Percentiles rank a stretch among this genome's conserved stretches.
Evolutionary conservation across 2,888 invertebrate genomes (phyloP).

Genomic region (Strigamia crassipes): DNA sequence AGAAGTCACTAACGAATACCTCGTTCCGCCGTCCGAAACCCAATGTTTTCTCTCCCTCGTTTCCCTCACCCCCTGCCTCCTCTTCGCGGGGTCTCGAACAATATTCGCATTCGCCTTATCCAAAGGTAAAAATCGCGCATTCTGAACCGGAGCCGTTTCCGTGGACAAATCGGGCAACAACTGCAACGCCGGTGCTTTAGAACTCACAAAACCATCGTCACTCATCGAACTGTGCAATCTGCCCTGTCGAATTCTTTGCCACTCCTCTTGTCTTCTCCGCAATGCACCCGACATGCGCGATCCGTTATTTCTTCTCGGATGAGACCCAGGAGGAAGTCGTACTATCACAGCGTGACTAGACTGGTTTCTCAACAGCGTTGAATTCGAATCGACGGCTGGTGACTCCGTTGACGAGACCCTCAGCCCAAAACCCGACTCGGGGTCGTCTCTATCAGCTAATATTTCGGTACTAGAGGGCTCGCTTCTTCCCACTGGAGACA

Average conservation of each 20-base stretch:
- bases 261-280: conserved; percentile 30
- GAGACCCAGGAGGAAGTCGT: conserved; percentile 28
- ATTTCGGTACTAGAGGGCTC: background rate
- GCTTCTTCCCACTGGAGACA: background rate
- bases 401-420: background rate
- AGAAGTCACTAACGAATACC: conserved; percentile 22
- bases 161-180: background rate
- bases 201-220: background rate
- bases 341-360: conserved; percentile 43
- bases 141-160: background rate
- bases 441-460: conserved; percentile 10
- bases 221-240: background rate
- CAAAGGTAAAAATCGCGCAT: conserved; percentile 4
- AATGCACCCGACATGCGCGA: conserved; percentile 12
- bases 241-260: background rate
- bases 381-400: background rate
- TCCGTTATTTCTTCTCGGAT: conserved; percentile 9
- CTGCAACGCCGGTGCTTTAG: background rate
- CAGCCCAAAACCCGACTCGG: background rate
- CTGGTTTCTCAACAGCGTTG: background rate
- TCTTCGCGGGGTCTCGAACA: background rate
- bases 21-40: background rate
- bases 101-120: background rate
- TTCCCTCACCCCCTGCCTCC: conserved; percentile 5
- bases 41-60: background rate